Base-by-base conservation (phyloP, 2,797 vertebrate genomes). In the Argya squamiceps region DNA sequence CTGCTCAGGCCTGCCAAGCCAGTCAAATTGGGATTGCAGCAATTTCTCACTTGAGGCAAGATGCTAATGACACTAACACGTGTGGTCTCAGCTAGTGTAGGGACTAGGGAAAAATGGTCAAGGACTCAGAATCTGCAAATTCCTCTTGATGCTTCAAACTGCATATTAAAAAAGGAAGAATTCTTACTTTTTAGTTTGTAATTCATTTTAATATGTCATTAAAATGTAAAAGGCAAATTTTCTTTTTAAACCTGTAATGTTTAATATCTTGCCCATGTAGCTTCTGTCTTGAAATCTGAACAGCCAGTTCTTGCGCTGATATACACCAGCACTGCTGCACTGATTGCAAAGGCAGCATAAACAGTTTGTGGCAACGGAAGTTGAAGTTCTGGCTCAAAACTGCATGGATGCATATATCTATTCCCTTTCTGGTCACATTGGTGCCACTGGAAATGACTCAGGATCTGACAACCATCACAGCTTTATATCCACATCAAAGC, bases 401-500 rank as follows among this genome's bases (percentile, higher is more conserved):
- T 60, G 3, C 44, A 34, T 37, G 65, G 39, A 69, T 84, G 13
- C 19, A 29, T 41, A 37, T 59, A 41, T 55, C 30, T 56, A 71
- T 73, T 89, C 34, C 56, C 34, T 70, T 76, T 86, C 68, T 77
- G 22, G 27, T 85, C 68, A 32, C 15, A n/a, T 44, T 85, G 26
- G 18, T 56, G 43, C 49, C 62, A 37, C 60, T 89, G 68, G 43
- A 79, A 83, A 87, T 65, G 56, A 82, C 67, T 88, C 36, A 26
- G 62, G 62, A 79, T 63, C 76, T 75, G 76, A 75, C 65, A 92
- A 77, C 41, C 67, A 53, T 70, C 44, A 46, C 65, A 41, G 60
- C 10, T 97, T 78, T 71, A 59, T 83, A 92, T 68, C 60, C 69
- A 95, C 88, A 92, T 97, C 93, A 96, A 92, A 97, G 76, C 30